Base-by-base conservation (phyloP, 2,797 vertebrate species). In the Sternotherus odoratus region DNA sequence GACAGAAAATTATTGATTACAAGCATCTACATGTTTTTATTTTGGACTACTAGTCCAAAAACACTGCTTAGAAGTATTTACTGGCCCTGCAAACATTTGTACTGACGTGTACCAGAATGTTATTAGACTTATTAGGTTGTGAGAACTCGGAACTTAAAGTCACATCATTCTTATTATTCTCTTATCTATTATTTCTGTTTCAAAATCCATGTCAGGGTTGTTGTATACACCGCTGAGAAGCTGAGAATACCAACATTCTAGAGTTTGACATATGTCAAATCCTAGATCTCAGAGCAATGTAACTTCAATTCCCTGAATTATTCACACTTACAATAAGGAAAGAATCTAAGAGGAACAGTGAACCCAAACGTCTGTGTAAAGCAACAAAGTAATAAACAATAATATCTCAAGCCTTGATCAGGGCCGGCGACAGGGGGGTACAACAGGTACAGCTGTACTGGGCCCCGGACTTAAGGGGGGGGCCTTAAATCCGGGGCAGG, bases 31-130 rank as follows among this genome's bases (percentile, higher is more conserved):
- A 17, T 24, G 23, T 46, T 28, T 11, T 24, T 1, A 4, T 85
- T 89, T 74, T 26, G 49, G 81, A 46, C 19, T n/a, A 85, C 23
- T 74, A 48, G 28, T 92, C 82, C 89, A 92, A 74, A 83, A 93
- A 90, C 46, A 93, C 90, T 86, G 83, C 92, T 93, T 94, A 51
- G 51, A 93, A 82, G 83, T 89, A 66, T 82, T 93, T 91, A 93
- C 87, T 88, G 90, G 17, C 86, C 90, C 46, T 91, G 83, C 46
- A 86, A 82, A 82, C 0, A 0, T 78, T 95, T 89, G 83, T 83
- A 91, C 51, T 88, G 93, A n/a, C n/a, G 79, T 48, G 9, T 77
- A 92, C 91, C 77, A 91, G 81, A 93, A 63, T 30, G 54, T 16
- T 54, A 93, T 39, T 77, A 90, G 33, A 87, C 91, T 89, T 89